Base-by-base conservation (phyloP, 1,140 invertebrate species). In the Berghia stephanieae region DNA sequence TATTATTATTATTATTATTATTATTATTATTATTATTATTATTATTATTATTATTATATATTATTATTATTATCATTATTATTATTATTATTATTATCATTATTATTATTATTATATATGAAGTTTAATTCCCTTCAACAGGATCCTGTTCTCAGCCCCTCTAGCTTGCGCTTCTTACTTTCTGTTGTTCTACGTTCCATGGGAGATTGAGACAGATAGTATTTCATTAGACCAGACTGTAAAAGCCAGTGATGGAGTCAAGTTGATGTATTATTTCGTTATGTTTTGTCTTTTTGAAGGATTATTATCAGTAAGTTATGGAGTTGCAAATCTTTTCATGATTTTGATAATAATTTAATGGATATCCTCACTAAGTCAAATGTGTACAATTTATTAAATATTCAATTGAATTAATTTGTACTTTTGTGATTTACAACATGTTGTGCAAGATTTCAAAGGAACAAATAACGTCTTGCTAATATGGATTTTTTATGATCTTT, bases 121-220 rank as follows among this genome's bases (percentile, higher is more conserved):
- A 57, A 43, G 13, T 31, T 49, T 2, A 69, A 0, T 57, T 40
- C n/a, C n/a, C n/a, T 44, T 75, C 75, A 78, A 24, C 77, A 88
- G 87, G 87, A 88, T 89, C 34, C 69, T 88, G 4, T 82, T 86
- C 46, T 84, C 87, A 1, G 79, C 84, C 0, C 85, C 85, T 2
- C 81, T 87, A 68, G 83, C 85, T 10, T 84, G 83, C 74, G 79
- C 77, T 10, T 69, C 81, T 52, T 89, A 87, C 70, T 87, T 87
- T 70, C 78, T 85, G 16, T 69, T 89, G 49, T 87, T 87, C 84
- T 85, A 85, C 81, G 85, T 88, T 36, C 86, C 85, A 0, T 71
- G 79, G 36, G 42, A 44, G 3, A 42, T 55, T 24, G 31, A 36
- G 38, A 38, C n/a, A n/a, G 34, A 31, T 18, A 42, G 75, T 10